Evolutionary conservation across 1,140 invertebrate species (phyloP), one percentile per base, ranked within the genome.

Genomic region (Solenopsis invicta): DNA sequence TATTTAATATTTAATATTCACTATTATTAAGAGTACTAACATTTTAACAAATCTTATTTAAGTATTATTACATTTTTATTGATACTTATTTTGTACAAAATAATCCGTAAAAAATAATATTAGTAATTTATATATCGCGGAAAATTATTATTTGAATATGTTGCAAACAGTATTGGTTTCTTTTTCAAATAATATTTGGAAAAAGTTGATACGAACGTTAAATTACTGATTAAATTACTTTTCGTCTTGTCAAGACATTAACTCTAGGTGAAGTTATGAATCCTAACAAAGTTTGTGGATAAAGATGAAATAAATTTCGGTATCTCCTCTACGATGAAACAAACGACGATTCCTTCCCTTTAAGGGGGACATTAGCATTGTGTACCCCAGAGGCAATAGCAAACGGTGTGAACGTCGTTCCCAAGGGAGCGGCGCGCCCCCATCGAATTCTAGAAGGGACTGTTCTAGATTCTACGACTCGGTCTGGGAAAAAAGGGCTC

Each of bases 321-420:
- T 18, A 24, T 10, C 10, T 82, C 67, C 13, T 48, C 69, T 45
- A 82, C 80, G 41, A 61, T 52, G 24, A 59, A 81, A 21, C 41
- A 41, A 80, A 66, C 29, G 34, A 72, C 59, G 59, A 87, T 82
- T 82, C 52, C 54, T 77, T 52, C 29, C 71, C 21, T 87, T 89
- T 82, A 76, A 59, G 59, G 69, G 71, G 45, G 18, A 71, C 81
- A 88, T 89, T 88, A 86, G 78, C 62, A 54, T 77, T 24, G 34
- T 52, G 64, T 67, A 41, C 54, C 85, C 77, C 78, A 34, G 48
- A 29, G 85, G 72, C 85, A 75, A 66, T 81, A 56, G 80, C 48
- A 86, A 89, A 85, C 54, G 72, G 82, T 56, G 89, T 64, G 88
- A 91, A 91, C 75, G 50, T 82, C 29, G 56, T 88, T 88, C 88